Conservation (phyloP, 2,888 invertebrate genomes). For the Philopedon plagiatum region DNA sequence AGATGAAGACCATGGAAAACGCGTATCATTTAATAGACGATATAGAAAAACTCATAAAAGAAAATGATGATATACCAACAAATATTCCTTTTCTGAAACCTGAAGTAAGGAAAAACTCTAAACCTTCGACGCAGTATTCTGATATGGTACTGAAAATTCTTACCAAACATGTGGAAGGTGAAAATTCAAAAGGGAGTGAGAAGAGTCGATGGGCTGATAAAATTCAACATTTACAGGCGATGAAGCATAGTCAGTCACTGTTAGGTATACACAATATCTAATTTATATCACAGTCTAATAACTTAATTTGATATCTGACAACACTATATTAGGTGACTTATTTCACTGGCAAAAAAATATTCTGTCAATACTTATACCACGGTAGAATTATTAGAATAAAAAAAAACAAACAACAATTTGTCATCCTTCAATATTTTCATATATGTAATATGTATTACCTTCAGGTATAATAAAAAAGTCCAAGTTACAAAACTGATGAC, state of each 20-base stretch:
- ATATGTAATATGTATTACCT: too few relatives aligned
- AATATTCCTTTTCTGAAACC: constrained; percentile 1
- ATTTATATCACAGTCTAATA: too few relatives aligned
- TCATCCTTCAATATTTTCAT: too few relatives aligned
- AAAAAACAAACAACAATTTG: too few relatives aligned
- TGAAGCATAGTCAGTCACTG: constrained; percentile 35
- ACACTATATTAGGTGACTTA: too few relatives aligned
- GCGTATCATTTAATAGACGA: constrained; percentile 61
- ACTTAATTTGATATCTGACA: too few relatives aligned
- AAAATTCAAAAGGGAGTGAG: constrained; percentile 18
- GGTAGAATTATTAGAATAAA: too few relatives aligned
- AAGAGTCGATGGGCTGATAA: constrained; percentile 57
- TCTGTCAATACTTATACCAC: too few relatives aligned
- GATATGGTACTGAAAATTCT: constrained; percentile 47
- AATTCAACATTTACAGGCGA: constrained; percentile 56
- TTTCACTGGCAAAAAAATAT: too few relatives aligned
- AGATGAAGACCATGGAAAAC: constrained; percentile 58
- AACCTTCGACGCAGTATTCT: constrained; percentile 31
- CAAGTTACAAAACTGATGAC: too few relatives aligned
- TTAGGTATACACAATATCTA: constrained; percentile 25
- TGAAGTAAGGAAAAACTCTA: not conserved
- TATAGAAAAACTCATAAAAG: constrained; percentile 58
- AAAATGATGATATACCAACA: constrained; percentile 49
- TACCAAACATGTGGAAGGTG: constrained; percentile 37
- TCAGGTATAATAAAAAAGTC: too few relatives aligned